Evolutionary conservation across 2,113 vertebrate species (phyloP), one percentile per base, ranked within the genome.

Genomic region (Toxotes chatareus): DNA sequence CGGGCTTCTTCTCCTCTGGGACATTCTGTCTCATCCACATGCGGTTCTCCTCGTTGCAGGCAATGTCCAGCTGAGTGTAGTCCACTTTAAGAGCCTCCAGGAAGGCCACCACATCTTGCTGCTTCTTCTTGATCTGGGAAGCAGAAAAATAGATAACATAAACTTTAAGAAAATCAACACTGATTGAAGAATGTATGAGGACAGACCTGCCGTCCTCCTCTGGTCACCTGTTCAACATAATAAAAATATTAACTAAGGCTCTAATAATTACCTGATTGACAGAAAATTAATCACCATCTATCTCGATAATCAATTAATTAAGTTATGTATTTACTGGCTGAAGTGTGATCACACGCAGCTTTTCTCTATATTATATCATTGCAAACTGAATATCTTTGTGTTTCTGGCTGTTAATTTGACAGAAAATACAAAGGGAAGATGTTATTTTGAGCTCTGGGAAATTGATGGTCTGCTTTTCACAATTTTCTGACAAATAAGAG

Each of bases 11-110:
- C 75, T 99, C 97, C 32, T 96, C 95, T 0, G 98, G 98, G 7
- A 99, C 98, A 0, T 99, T 99, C 82, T 98, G 94, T 90, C 98
- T 97, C 98, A 99, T 99, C 98, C 98, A 99, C 91, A 94, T 96
- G 85, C 98, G 95, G 69, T 99, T 99, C 64, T 98, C 96, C 88
- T 98, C 97, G 55, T 97, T 98, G 85, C 97, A 97, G 59, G 98
- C 98, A 46, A 99, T 99, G 92, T 99, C 98, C 83, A 99, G 89
- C 78, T 96, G 95, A 80, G 97, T 91, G 79, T 98, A 99, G 79
- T 99, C 98, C 27, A 99, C 99, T 86, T 98, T 98, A 73, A 99
- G 96, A 31, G 98, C 98, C 92, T 98, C 97, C 86, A 99, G 88
- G 93, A 99, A 99, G 56, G 95, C 97, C 12, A 99, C 95, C 36